Conservation (phyloP, 2,888 invertebrate species). For the Rhagonycha lutea region DNA sequence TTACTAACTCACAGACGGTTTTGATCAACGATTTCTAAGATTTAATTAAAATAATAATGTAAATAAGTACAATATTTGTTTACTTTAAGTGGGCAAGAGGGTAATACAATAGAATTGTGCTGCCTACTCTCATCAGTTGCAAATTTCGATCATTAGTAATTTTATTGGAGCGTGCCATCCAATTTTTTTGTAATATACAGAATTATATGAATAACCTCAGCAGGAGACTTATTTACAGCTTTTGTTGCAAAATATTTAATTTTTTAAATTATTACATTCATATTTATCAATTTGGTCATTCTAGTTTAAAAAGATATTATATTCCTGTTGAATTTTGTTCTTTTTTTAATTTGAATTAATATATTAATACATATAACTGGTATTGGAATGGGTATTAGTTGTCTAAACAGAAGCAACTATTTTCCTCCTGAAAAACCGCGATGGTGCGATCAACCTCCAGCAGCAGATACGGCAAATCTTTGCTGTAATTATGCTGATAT, state of each 20-base stretch:
- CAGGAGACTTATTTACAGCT: neutral
- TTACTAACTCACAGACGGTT: neutral
- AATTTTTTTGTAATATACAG: neutral
- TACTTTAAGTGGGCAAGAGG: neutral
- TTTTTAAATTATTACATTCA: neutral
- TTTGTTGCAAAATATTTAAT: neutral
- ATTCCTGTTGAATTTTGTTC: neutral
- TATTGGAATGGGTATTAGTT: slow-evolving; percentile 39
- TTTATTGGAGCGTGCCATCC: neutral
- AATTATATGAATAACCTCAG: neutral
- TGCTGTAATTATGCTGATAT: slow-evolving; percentile 63
- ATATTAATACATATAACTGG: slow-evolving; percentile 18
- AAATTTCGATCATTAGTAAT: neutral
- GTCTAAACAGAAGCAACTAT: slow-evolving; percentile 51
- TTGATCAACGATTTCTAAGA: neutral
- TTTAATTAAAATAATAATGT: neutral
- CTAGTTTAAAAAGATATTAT: neutral
- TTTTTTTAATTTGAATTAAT: neutral
- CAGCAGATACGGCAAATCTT: slow-evolving; percentile 42
- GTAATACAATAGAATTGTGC: neutral
- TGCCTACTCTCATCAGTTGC: neutral
- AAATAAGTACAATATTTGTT: neutral
- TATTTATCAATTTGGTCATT: neutral
- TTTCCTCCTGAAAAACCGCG: slow-evolving; percentile 66
- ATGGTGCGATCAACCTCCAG: slow-evolving; percentile 55